Evolutionary conservation across 2,888 invertebrate genomes (phyloP).

Genomic region (Drosophila acutilabella): DNA sequence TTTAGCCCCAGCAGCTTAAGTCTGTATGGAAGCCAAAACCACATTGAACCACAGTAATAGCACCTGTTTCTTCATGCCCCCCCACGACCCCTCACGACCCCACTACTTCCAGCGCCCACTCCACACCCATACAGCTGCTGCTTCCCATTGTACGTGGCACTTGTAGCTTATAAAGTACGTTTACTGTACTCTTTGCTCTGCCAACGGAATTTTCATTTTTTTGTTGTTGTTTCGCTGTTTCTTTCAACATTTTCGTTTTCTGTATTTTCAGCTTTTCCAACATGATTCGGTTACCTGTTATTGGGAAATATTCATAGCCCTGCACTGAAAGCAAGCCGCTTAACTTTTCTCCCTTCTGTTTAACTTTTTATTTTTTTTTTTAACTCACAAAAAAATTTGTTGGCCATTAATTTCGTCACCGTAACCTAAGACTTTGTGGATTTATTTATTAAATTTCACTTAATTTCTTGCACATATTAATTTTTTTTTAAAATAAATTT

Average conservation of each 20-base stretch:
- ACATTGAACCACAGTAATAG: slow-evolving; percentile 8
- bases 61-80: slow-evolving; percentile 28
- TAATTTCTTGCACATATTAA: neutral
- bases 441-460: slow-evolving; percentile 2
- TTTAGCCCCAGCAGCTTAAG: slow-evolving; percentile 36
- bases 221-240: slow-evolving; percentile 7
- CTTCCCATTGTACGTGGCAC: slow-evolving; percentile 9
- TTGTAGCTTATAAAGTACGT: slow-evolving; percentile 30
- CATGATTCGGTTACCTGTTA: slow-evolving; percentile 28
- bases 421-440: slow-evolving; percentile 4
- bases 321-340: slow-evolving; percentile 33
- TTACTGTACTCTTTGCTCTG: slow-evolving; percentile 1
- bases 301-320: slow-evolving; percentile 46
- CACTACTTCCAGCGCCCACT: neutral
- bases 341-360: slow-evolving; percentile 5
- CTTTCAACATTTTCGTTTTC: neutral
- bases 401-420: neutral
- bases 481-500: neutral
- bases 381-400: neutral
- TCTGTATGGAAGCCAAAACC: slow-evolving; percentile 1
- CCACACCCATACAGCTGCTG: neutral
- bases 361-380: neutral
- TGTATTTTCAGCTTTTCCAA: slow-evolving; percentile 22
- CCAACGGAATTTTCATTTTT: slow-evolving; percentile 18
- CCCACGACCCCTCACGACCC: too few relatives aligned